These are phyloP conservation scores for Criorhina ranunculi DNA, from an alignment of 2,888 invertebrate species.

Conservation along the genomic window DNA sequence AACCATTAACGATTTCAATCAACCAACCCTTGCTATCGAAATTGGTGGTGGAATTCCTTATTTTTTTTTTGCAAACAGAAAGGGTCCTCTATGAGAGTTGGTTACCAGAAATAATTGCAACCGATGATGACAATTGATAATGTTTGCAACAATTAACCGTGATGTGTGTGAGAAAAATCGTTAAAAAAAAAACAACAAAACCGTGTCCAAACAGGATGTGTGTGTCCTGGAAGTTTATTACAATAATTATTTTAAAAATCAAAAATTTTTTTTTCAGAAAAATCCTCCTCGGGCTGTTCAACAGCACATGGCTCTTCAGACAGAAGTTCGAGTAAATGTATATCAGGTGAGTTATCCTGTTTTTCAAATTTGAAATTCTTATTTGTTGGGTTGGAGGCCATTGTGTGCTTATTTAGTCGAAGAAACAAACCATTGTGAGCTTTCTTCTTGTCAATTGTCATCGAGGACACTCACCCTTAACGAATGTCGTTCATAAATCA, in stretches of 20 bases:
- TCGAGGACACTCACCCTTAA: conserved; percentile 79
- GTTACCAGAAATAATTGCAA: conserved; percentile 74
- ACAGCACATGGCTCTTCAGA: conserved; percentile 79
- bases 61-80: conserved; percentile 12
- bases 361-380: conserved; percentile 5
- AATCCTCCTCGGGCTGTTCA: conserved; percentile 82
- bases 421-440: conserved; percentile 65
- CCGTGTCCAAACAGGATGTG: conserved; percentile 60
- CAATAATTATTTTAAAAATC: conserved; percentile 6
- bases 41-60: conserved; percentile 42
- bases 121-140: conserved; percentile 67
- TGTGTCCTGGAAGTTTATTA: conserved; percentile 47
- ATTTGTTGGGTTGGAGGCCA: conserved; percentile 53
- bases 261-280: conserved; percentile 79
- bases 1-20: conserved; percentile 80
- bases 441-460: conserved; percentile 49
- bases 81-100: conserved; percentile 38
- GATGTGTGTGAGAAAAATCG: conserved; percentile 55
- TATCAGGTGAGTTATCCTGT: conserved; percentile 80
- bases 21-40: conserved; percentile 72
- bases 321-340: conserved; percentile 81
- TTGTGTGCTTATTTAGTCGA: conserved; percentile 36
- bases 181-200: too few relatives aligned
- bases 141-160: conserved; percentile 65
- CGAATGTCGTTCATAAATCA: conserved; percentile 71